Percentiles rank a stretch among this genome's conserved stretches.
Evolutionary conservation across 1,140 invertebrate genomes (phyloP).

Genomic region (Papilio xuthus): DNA sequence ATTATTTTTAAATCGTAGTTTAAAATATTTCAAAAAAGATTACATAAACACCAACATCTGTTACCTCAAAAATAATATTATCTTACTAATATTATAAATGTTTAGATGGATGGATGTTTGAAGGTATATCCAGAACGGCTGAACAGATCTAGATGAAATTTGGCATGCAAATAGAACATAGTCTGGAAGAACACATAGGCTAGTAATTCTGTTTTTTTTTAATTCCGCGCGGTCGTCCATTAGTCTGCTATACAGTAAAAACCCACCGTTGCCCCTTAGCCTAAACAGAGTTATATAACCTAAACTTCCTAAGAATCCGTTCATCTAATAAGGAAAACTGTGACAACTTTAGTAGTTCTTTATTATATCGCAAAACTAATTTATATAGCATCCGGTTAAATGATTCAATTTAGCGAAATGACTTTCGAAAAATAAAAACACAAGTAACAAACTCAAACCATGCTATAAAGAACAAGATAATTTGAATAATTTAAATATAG

Average conservation of each 20-base stretch:
- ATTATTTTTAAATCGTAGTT: background rate
- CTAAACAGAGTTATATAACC: background rate
- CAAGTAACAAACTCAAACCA: background rate
- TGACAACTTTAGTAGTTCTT: background rate
- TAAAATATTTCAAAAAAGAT: background rate
- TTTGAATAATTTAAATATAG: constrained; percentile 21
- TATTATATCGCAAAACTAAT: background rate
- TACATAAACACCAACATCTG: background rate
- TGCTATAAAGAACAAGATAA: constrained; percentile 14
- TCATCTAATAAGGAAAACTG: background rate
- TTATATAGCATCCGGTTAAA: constrained; percentile 11
- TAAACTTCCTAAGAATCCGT: background rate
- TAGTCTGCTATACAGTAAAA: background rate
- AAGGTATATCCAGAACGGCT: no score
- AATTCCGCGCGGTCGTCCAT: no score
- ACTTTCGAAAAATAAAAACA: background rate
- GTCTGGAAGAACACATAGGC: no score
- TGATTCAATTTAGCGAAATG: background rate
- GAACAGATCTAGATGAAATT: no score
- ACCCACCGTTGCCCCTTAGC: background rate
- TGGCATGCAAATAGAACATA: no score
- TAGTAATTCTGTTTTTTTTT: no score
- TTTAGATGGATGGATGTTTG: no score
- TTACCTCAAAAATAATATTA: background rate
- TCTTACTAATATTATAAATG: no score